Base-by-base conservation (phyloP, 2,888 invertebrate species). In the Hyalella azteca region DNA sequence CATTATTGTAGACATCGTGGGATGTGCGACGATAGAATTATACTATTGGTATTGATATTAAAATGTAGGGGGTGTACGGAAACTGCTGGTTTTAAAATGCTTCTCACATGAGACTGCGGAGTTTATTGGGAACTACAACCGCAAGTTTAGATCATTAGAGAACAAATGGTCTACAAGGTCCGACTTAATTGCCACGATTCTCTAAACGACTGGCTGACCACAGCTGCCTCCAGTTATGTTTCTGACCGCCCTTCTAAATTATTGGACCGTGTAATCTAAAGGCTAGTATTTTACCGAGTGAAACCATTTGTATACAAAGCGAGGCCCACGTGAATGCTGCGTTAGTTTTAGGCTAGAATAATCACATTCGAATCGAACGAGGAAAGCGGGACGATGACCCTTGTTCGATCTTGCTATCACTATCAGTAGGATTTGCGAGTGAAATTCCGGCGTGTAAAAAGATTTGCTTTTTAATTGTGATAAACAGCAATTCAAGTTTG, bases 91-190 rank as follows among this genome's bases (percentile, higher is more conserved):
- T 54, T 26, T 54, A 22, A 54, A 5, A 26, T 26, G 54, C 13
- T 26, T 54, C 29, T 26, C 54, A 54, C 54, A 26, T 26, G 26
- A 36, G 19, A 66, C 13, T 19, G 19, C 19, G 19, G n/a, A 0
- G 45, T 66, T 66, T 66, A 66, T 66, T 66, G 66, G 66, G 36
- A 36, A 66, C 36, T 66, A 36, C 13, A 66, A 36, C 66, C 22
- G 36, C 66, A 66, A 66, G 66, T 66, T 66, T 29, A 66, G 66
- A 66, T 66, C 66, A 66, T 66, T 66, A 66, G 3, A 19, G 66
- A 29, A 66, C 66, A 66, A 66, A 66, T 66, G 66, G 66, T 66
- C 66, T 29, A 66, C 66, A 66, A 66, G 66, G 66, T 66, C 66
- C 66, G 36, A 66, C 66, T 66, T 66, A 66, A 66, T 66, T 66